Evolutionary conservation across 2,797 vertebrate species (phyloP), one percentile per base, ranked within the genome.

Genomic region (Orestias chungarensis): DNA sequence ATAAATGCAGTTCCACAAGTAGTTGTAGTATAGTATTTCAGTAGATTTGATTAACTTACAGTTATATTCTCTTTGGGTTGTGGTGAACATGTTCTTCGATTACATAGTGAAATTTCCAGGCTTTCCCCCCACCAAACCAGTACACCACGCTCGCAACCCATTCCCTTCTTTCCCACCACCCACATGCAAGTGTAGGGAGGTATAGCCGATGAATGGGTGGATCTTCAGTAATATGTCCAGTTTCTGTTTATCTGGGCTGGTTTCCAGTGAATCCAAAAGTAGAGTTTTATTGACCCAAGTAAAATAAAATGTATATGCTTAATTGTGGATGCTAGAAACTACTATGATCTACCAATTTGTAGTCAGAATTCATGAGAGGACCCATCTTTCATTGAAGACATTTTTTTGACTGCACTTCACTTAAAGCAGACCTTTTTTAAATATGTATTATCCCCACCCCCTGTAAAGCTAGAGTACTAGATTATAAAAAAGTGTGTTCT

Each of bases 401-500:
- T 70, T 73, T 59, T 9, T 54, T 49, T 68, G 17, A 64, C 25
- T 61, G 57, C 31, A 57, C 70, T 67, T 74, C 46, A 50, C 43
- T 61, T 57, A 75, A 81, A 76, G 65, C 33, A 27, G 27, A 33
- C 33, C n/a, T 59, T 29, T 66, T 50, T 38, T 47, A 43, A n/a
- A 1, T 9, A 74, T 73, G 72, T 44, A 71, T 79, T 50, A 79
- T 76, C 65, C 73, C 27, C 33, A 79, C 75, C 65, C 73, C 27
- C 33, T 42, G 5, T n/a, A 57, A 44, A 43, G 70, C 67, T 65
- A 52, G 1, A 11, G 57, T n/a, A 47, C 64, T 27, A 75, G 65
- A 77, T 86, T 80, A 84, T 71, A 75, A 81, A 54, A 82, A 54
- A 82, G 67, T 64, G 69, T 82, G 54, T 75, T 79, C 68, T 74